Evolutionary conservation across 92 coral and sea anemone species (phyloP), one percentile per base, ranked within the genome.

Genomic region (Porites rus): DNA sequence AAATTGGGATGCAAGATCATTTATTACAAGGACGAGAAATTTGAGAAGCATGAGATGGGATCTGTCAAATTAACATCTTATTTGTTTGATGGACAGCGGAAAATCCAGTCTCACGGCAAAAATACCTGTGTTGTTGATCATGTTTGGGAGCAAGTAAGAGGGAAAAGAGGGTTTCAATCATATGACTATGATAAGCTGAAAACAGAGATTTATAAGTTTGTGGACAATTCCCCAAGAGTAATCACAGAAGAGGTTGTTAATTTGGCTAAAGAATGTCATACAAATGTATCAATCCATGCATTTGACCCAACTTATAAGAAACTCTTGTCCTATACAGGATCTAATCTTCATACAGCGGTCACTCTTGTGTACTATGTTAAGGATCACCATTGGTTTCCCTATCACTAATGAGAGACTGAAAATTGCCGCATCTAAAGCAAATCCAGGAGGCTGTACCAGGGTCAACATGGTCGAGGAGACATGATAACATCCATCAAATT

Each of bases 221-320:
- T 24, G 25, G 25, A 24, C 1, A 24, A 14, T 71, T 82, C 77
- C 51, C 14, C 14, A 10, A 85, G 87, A n/a, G 74, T 91, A 1
- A 86, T 81, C 20, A 91, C 91, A 1, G 25, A 81, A 9, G 93
- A 91, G 74, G 76, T 91, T 19, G 61, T 91, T 43, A 69, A 72
- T 28, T 91, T 88, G 91, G 90, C 88, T 0, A 87, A 68, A 31
- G 61, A 59, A 0, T 82, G 90, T 19, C 90, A 91, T 62, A 1
- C 20, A 0, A 85, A 91, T 54, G 70, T 91, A 4, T 67, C 81
- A 0, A 76, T 86, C 7, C 93, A 86, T 54, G 88, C 93, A 1
- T 91, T 75, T 22, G 93, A 91, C 51, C 6, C 25, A 22, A 77
- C 52, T 9, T 91, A 86, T 62, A 67, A 31, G 16, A 91, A 91